Conservation (phyloP, 92 coral and sea anemone genomes). For the Parazoanthus swiftii region DNA sequence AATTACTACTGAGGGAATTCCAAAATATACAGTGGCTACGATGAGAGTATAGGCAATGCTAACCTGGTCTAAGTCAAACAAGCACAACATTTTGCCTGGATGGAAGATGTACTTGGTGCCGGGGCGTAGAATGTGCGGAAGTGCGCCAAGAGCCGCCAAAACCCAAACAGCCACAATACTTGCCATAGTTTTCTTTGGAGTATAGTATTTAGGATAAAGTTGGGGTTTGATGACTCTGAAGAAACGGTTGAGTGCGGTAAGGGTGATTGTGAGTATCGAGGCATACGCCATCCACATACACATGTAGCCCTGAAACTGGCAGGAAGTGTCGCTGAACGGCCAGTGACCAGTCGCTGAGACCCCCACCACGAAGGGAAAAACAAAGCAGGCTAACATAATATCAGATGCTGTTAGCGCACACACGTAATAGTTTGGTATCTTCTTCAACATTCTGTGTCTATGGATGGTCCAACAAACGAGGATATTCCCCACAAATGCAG, state of each 20-base stretch:
- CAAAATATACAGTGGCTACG: conserved; percentile 16
- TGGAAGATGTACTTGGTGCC: conserved; percentile 33
- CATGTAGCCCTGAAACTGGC: conserved; percentile 38
- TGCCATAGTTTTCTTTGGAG: conserved; percentile 26
- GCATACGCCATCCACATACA: conserved; percentile 42
- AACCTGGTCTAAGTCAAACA: conserved; percentile 21
- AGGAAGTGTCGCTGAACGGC: conserved; percentile 28
- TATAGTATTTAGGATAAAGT: conserved; percentile 7
- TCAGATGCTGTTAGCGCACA: conserved; percentile 31
- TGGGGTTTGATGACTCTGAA: conserved; percentile 29
- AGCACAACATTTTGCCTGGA: conserved; percentile 32
- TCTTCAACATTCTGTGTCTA: conserved; percentile 13
- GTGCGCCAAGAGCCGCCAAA: conserved; percentile 17
- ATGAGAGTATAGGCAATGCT: not conserved
- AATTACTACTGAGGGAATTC: conserved; percentile 27
- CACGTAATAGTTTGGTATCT: conserved; percentile 33
- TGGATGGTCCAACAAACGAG: conserved; percentile 36
- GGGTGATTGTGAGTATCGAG: conserved; percentile 36
- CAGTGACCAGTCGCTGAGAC: conserved; percentile 25
- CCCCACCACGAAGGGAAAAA: conserved; percentile 28
- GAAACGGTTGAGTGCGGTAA: conserved; percentile 37
- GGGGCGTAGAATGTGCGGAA: conserved; percentile 12
- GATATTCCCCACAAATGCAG: conserved; percentile 28
- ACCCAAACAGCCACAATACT: conserved; percentile 33
- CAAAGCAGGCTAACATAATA: conserved; percentile 8